Base-by-base conservation (phyloP, 2,113 vertebrate species). In the Corythaeola cristata region DNA sequence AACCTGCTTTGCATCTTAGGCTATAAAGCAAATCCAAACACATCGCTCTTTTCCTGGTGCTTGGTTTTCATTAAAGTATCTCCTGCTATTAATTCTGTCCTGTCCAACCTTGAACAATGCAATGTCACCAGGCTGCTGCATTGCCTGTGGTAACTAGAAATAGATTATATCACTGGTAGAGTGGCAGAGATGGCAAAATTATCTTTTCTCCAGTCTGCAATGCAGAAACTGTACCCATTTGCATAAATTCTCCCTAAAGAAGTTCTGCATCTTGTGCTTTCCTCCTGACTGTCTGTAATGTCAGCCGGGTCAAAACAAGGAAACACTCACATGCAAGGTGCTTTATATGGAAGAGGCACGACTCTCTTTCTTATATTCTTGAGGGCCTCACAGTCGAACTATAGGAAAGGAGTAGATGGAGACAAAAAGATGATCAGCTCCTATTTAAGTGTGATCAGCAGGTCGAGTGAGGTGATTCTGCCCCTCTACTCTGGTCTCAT, bases 1-100 rank as follows among this genome's bases (percentile, higher is more conserved):
- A 87, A 93, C 69, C 83, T 97, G 77, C 74, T 94, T 93, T 96
- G 90, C 86, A 94, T 97, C 66, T 62, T 27, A 44, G 91, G 50
- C 80, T 89, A 27, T 73, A 89, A 92, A 78, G 49, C 60, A 92
- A 82, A 95, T 85, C 67, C 74, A 89, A 89, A 86, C 86, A 73
- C 32, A 85, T 75, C 28, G 12, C 74, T 76, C 24, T 62, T 79
- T 87, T 81, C 72, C 58, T 49, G 49, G 33, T 78, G 52, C 69
- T 95, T 8, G 3, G 26, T 69, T 93, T 89, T 82, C 74, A 76
- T 79, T 75, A 22, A 85, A 87, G 27, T 55, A 58, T 55, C 66
- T 92, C 58, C 67, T 93, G 64, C 73, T 89, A 74, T 85, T 82
- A 71, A 72, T 93, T 58, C 87, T 87, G 73, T 37, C 67, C 7